A percentile compares a stretch with the other conserved stretches of the same genome.
phyloP scores from a whole-genome alignment of 2,888 invertebrate genomes.

The Hipparchia semele region DNA sequence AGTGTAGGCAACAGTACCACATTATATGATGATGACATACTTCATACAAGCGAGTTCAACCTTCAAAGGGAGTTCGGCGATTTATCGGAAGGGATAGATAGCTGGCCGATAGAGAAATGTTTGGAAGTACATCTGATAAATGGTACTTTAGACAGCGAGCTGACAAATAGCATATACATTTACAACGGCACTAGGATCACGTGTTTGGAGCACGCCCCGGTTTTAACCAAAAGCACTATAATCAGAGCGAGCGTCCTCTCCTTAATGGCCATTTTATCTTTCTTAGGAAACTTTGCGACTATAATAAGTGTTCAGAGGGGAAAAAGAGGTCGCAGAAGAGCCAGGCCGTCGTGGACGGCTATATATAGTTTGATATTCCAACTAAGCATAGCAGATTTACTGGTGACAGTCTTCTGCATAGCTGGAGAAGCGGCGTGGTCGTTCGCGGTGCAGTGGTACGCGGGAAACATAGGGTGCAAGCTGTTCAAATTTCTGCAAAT shows the following conservation, averaged over 20 bases:
- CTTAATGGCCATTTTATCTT: constrained; percentile 87
- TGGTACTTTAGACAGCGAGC: constrained; percentile 52
- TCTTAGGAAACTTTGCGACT: constrained; percentile 89
- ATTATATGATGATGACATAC: constrained; percentile 63
- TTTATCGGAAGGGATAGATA: constrained; percentile 42
- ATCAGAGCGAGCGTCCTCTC: constrained; percentile 86
- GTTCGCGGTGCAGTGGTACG: constrained; percentile 91
- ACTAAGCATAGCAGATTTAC: constrained; percentile 91
- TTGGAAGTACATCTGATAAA: constrained; percentile 57
- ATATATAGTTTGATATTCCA: constrained; percentile 91
- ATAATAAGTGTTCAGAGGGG: constrained; percentile 89
- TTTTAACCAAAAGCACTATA: constrained; percentile 84
- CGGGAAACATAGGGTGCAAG: constrained; percentile 90
- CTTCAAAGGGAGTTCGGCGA: constrained; percentile 55
- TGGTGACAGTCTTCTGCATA: constrained; percentile 92
- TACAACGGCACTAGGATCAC: constrained; percentile 64
- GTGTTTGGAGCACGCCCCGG: constrained; percentile 87
- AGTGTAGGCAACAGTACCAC: constrained; percentile 75
- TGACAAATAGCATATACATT: constrained; percentile 51
- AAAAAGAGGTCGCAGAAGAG: constrained; percentile 80
- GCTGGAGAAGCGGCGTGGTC: constrained; percentile 92
- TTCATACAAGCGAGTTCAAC: constrained; percentile 54
- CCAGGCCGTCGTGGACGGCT: constrained; percentile 86
- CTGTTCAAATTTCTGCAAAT: constrained; percentile 91
- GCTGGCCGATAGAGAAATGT: constrained; percentile 70